phyloP scores from a whole-genome alignment of 53 echinoderm and acorn worm species.

The Antedon mediterranea region DNA sequence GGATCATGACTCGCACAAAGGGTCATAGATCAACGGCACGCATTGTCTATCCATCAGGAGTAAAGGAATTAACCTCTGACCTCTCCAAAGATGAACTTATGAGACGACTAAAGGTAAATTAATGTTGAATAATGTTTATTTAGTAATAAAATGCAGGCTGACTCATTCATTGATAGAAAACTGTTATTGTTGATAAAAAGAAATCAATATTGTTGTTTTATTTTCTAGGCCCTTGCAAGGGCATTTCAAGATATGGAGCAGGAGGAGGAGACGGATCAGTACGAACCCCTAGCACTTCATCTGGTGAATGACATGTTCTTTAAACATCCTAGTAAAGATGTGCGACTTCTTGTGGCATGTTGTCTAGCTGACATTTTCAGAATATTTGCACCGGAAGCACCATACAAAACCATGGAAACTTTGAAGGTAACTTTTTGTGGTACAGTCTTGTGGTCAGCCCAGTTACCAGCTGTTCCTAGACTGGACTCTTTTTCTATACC shows the following conservation, averaged over 20 bases:
- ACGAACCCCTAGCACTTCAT: conserved; percentile 66
- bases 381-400: conserved; percentile 96
- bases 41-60: conserved; percentile 69
- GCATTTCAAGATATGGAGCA: conserved; percentile 98
- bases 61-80: conserved; percentile 74
- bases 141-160: too few species aligned
- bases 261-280: conserved; percentile 64
- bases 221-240: conserved; percentile 62
- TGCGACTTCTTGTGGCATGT: conserved; percentile 86
- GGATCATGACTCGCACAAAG: conserved; percentile 70
- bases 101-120: conserved; percentile 67
- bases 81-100: conserved; percentile 92
- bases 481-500: too few species aligned
- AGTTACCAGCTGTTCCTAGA: too few species aligned
- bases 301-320: conserved; percentile 68
- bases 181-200: too few species aligned
- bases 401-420: conserved; percentile 72
- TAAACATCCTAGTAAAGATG: conserved; percentile 77
- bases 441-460: too few species aligned
- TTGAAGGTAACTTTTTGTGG: conserved; percentile 37
- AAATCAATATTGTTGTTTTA: too few species aligned
- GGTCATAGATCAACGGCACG: conserved; percentile 25
- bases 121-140: not conserved
- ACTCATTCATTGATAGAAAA: not conserved
- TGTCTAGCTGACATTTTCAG: conserved; percentile 91